Base-by-base conservation (phyloP, 2,797 vertebrate genomes). In the Choloepus didactylus region DNA sequence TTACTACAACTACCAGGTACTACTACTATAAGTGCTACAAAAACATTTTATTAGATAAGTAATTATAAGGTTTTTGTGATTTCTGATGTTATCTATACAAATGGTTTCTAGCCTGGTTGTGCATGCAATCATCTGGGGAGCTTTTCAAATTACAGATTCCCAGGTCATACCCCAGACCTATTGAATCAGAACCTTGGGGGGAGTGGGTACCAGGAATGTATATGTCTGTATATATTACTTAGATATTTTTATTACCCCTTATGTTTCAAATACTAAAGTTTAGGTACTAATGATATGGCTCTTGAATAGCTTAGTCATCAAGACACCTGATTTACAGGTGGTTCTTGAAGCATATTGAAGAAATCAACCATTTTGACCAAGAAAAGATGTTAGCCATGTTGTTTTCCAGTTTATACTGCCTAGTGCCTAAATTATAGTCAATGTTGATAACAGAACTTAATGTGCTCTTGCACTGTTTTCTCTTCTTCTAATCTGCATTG, bases 1-100 rank as follows among this genome's bases (percentile, higher is more conserved):
- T 0, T 99, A 99, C 98, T 99, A 99, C 98, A 99, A 99, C 98
- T 99, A 99, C 90, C 98, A 99, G 99, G 99, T 35, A 35, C 35
- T 99, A 98, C 69, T 83, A 66, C 87, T 92, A 15, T 49, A 9
- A 93, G 29, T 75, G 19, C 87, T 89, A 29, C 41, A 70, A 38
- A 90, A 44, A 5, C 59, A 84, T 27, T 89, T 76, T 10, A 60
- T 64, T 89, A 29, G 15, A 14, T 81, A 29, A 25, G 8, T 79
- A 49, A 51, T 31, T 54, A 23, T 2, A 64, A 23, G 41, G 49
- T 44, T 16, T 56, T 3, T 3, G 1, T 29, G 56, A 70, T 67
- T 85, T 87, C 87, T 73, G 44, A 49, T 72, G 38, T 19, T n/a
- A 18, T 49, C 6, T 51, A 19, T 35, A 38, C 23, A 5, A 29